Evolutionary conservation across 2,888 invertebrate genomes (phyloP), one percentile per base, ranked within the genome.

Genomic region (Cantharis nigra): DNA sequence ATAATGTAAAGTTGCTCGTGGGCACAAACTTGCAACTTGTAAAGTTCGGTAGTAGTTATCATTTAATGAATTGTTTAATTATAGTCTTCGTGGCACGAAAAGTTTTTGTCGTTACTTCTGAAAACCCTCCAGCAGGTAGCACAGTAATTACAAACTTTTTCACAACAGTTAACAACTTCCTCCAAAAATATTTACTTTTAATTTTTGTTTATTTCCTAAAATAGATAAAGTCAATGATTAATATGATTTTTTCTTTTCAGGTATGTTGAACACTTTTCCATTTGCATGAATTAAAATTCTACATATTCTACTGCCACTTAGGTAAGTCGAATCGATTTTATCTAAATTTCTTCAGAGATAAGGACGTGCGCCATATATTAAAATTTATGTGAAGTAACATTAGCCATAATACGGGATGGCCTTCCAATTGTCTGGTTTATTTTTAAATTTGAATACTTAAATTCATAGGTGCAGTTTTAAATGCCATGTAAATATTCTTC

Each of bases 11-110:
- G 72, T 77, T 72, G 72, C 78, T 70, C 33, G 33, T 33, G 33
- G 33, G 33, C 33, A 33, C 5, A 33, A 33, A 33, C 33, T 33
- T 33, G 33, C 13, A 33, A 33, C 72, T 75, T 75, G 75, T 69
- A 65, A 72, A 78, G 67, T 78, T 78, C 69, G 75, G 65, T 72
- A 72, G 75, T 62, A 62, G 63, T 69, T 75, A 63, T 14, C 64
- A 20, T 72, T 63, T 78, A 75, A 78, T 78, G 71, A 78, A 78
- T 78, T 78, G 72, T 70, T 75, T 65, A 23, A 64, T 69, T 16
- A 49, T 69, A 26, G 30, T 74, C 74, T 70, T 69, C 65, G 23
- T 65, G 23, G 65, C 65, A 20, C 23, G 65, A 20, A 65, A 65
- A 18, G 18, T 65, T 65, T 65, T 65, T 18, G 18, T 23, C 18